phyloP scores from a whole-genome alignment of 2,888 invertebrate species.

The Dendrolimus houi region DNA sequence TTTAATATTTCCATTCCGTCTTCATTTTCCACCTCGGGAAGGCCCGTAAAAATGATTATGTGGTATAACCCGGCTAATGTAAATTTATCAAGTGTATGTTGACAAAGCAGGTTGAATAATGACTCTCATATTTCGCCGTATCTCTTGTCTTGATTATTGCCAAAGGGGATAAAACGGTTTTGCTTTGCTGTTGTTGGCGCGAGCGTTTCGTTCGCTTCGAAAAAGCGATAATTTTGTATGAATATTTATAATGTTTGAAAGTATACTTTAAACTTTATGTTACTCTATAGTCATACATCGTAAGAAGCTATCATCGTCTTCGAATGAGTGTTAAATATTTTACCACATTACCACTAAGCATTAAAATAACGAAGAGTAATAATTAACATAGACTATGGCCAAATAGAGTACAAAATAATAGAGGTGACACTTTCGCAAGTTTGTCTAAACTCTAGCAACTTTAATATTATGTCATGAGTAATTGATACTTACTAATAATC shows the following conservation, averaged over 20 bases:
- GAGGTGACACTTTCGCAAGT: too few relatives aligned
- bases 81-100: slow-evolving; percentile 58
- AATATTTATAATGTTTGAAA: slow-evolving; percentile 57
- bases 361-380: too few relatives aligned
- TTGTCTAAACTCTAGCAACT: too few relatives aligned
- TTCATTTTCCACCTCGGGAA: slow-evolving; percentile 2
- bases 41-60: slow-evolving; percentile 30
- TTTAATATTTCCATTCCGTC: background rate
- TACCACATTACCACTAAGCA: too few relatives aligned
- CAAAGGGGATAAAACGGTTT: slow-evolving; percentile 25
- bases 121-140: slow-evolving; percentile 63
- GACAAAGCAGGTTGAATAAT: slow-evolving; percentile 62
- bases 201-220: slow-evolving; percentile 17
- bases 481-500: too few relatives aligned
- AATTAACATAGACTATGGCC: too few relatives aligned
- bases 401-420: too few relatives aligned
- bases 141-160: slow-evolving; percentile 45
- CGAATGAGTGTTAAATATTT: too few relatives aligned
- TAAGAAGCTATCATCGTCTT: too few relatives aligned
- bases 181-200: slow-evolving; percentile 20
- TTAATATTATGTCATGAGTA: too few relatives aligned
- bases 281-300: slow-evolving; percentile 7
- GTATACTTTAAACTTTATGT: slow-evolving; percentile 37
- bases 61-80: slow-evolving; percentile 45
- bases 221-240: slow-evolving; percentile 50